A percentile compares a stretch with the other conserved stretches of the same genome.
Evolutionary conservation across 2,797 vertebrate species (phyloP).

Genomic region (Oryzias sinensis): DNA sequence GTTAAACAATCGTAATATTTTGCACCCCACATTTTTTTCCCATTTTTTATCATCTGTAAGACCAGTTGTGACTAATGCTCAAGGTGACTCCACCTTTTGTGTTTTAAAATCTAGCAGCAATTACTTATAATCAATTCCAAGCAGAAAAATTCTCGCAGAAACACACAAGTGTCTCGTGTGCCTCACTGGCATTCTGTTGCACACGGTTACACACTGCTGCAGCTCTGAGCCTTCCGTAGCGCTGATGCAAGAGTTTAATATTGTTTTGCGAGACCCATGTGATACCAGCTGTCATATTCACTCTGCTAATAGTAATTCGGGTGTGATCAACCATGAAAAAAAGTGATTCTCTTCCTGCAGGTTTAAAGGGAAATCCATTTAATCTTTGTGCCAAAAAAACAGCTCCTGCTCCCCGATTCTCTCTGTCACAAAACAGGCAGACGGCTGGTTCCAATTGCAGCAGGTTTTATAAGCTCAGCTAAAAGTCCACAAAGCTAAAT

Average conservation of each 20-base stretch:
- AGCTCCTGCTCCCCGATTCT: background rate
- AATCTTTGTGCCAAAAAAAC: conserved; percentile 69
- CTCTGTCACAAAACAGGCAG: background rate
- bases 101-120: conserved; percentile 45
- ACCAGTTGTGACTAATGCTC: conserved; percentile 33
- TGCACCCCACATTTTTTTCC: too few relatives aligned
- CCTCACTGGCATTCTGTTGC: conserved; percentile 32
- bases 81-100: conserved; percentile 37
- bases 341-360: conserved; percentile 54
- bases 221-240: conserved; percentile 38
- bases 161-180: conserved; percentile 13
- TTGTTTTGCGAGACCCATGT: conserved; percentile 42
- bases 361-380: conserved; percentile 64
- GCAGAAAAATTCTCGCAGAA: conserved; percentile 4
- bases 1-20: too few relatives aligned
- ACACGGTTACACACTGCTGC: conserved; percentile 19
- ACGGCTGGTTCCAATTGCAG: too few relatives aligned
- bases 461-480: too few relatives aligned
- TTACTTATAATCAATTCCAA: conserved; percentile 46
- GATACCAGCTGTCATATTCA: conserved; percentile 42
- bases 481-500: too few relatives aligned
- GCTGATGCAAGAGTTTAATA: conserved; percentile 45
- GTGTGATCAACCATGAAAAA: conserved; percentile 51
- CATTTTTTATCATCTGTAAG: too few relatives aligned
- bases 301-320: conserved; percentile 62